Base-by-base conservation (phyloP, 2,797 vertebrate genomes). In the Octomys mimax region DNA sequence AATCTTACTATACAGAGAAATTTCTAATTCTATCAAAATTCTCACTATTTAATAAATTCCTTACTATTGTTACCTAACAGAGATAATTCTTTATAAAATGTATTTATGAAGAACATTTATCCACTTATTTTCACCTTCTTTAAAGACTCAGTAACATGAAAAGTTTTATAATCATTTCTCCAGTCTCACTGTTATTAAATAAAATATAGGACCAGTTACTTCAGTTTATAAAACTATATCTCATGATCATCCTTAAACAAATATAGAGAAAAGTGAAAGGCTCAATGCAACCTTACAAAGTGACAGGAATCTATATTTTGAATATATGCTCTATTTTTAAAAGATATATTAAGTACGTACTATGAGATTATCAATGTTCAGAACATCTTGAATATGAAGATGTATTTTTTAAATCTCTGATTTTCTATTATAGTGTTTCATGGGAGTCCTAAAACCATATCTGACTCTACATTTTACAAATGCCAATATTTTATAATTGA, bases 401-500 rank as follows among this genome's bases (percentile, higher is more conserved):
- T 33, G 10, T 49, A 57, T 18, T 57, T 57, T 57, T 57, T 57
- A 57, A 57, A 57, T 4, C 5, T 57, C 31, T 49, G 7, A 16
- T 31, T 89, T 2, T 59, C 54, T 64, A 93, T 73, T 13, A 52
- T 1, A 28, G 5, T 77, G 24, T 92, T 52, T 61, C 52, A 33
- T 81, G 28, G 8, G 12, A 84, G 14, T 84, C 39, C 80, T 49
- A 91, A 89, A 88, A 82, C 42, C 86, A 91, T 82, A 89, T 87
- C 19, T 54, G 19, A 61, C 42, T 89, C 31, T 42, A 95, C 92
- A 79, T 52, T 92, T 87, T 93, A 4, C 57, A 83, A 46, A 57
- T 95, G 46, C 54, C 68, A 79, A n/a, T 64, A 75, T 80, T 89
- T 96, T 89, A 80, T 94, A 94, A 95, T 87, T 92, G 42, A 89